Conservation (phyloP, 1,140 invertebrate species). For the Dryas iulia region DNA sequence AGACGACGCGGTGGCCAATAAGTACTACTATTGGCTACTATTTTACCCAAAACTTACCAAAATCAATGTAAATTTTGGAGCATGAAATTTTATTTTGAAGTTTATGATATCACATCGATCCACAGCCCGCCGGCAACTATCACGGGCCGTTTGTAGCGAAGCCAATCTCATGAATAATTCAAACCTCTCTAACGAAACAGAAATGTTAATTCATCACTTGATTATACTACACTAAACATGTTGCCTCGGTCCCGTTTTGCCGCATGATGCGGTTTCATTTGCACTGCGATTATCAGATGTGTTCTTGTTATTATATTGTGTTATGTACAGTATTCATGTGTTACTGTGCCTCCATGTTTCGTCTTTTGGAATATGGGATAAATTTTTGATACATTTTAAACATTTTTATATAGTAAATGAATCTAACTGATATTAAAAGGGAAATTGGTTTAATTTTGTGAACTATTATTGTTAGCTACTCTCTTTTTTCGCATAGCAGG, state of each 20-base stretch:
- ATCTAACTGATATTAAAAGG: no score
- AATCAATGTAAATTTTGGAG: neutral
- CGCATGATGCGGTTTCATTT: slow-evolving; percentile 26
- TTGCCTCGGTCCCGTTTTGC: slow-evolving; percentile 19
- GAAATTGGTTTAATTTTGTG: no score
- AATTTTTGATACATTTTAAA: no score
- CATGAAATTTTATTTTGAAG: neutral
- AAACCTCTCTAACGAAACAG: slow-evolving; percentile 28
- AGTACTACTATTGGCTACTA: no score
- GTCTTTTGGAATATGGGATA: no score
- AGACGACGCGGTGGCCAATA: no score
- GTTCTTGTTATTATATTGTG: neutral
- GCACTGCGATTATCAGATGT: slow-evolving; percentile 20
- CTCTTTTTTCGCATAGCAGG: no score
- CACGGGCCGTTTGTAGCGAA: slow-evolving; percentile 9
- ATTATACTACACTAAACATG: slow-evolving; percentile 35
- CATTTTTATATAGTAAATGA: no score
- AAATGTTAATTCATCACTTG: slow-evolving; percentile 38
- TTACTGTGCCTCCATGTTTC: no score
- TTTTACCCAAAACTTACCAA: neutral
- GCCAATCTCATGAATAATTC: slow-evolving; percentile 36
- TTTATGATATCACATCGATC: neutral
- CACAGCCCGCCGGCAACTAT: slow-evolving; percentile 7
- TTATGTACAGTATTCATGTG: neutral
- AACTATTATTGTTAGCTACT: no score